Percentiles rank a stretch among this genome's conserved stretches.
These are phyloP conservation scores for Oxyruncus cristatus DNA, from an alignment of 2,113 vertebrate genomes.

Conservation along the genomic window DNA sequence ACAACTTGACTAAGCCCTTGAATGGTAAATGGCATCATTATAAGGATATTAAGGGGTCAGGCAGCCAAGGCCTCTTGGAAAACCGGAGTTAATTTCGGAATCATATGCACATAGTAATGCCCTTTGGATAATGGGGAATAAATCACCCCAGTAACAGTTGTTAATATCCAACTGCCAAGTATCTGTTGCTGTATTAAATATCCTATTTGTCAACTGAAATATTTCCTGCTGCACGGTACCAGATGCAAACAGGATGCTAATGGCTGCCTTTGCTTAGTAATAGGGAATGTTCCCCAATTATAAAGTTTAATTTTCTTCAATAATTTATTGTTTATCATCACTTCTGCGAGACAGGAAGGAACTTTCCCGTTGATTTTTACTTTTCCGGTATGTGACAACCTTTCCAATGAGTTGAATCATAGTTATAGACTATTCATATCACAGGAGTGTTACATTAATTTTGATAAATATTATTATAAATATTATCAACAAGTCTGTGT, in stretches of 20 bases:
- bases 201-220: conserved; percentile 98
- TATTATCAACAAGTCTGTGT: not conserved
- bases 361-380: not conserved
- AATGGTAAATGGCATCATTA: conserved; percentile 98
- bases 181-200: conserved; percentile 86
- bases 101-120: conserved; percentile 94
- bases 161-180: conserved; percentile 97
- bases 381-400: not conserved
- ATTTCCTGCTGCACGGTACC: conserved; percentile 81
- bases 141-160: conserved; percentile 97
- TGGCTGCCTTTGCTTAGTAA: conserved; percentile 28
- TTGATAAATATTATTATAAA: not conserved
- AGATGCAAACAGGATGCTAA: conserved; percentile 82
- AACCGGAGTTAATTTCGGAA: conserved; percentile 97
- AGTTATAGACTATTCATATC: not conserved
- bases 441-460: not conserved
- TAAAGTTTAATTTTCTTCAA: conserved; percentile 26
- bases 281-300: conserved; percentile 47
- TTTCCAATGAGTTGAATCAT: not conserved
- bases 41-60: conserved; percentile 99
- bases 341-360: not conserved
- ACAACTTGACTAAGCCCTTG: conserved; percentile 82
- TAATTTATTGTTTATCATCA: conserved; percentile 35
- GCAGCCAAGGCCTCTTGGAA: conserved; percentile 90
- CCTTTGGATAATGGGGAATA: conserved; percentile 90